phyloP scores from a whole-genome alignment of 2,797 vertebrate genomes.

The Potorous gilbertii region DNA sequence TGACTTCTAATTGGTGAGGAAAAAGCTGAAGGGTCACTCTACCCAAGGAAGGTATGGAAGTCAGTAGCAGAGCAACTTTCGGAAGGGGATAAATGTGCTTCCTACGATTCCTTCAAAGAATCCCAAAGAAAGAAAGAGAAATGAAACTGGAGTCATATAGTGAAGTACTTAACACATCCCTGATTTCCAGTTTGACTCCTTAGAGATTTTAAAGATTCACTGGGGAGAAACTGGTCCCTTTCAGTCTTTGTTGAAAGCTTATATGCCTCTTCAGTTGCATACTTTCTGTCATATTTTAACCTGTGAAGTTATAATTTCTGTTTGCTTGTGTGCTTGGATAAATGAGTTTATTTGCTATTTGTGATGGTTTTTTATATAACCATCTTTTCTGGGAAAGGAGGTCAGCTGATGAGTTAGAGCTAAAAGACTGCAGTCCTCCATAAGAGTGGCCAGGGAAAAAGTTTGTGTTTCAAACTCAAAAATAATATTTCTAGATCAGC shows the following conservation, averaged over 20 bases:
- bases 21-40: background rate
- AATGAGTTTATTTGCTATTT: background rate
- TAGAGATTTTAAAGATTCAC: background rate
- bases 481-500: background rate
- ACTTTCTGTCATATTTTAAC: background rate
- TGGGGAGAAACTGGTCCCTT: background rate
- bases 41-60: background rate
- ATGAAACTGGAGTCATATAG: background rate
- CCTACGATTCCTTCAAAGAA: background rate
- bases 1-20: background rate
- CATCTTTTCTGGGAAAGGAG: background rate
- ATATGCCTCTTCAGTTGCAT: background rate
- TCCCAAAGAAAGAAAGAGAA: background rate
- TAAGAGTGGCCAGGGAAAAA: background rate
- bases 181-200: background rate
- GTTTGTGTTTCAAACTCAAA: background rate
- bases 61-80: background rate
- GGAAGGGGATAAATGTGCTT: background rate
- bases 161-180: background rate
- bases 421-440: background rate
- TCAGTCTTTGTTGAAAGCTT: background rate
- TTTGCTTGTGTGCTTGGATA: background rate
- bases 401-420: background rate
- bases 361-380: background rate
- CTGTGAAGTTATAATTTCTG: background rate